Conservation (phyloP, 2,888 invertebrate species). For the Eulithis testata region DNA sequence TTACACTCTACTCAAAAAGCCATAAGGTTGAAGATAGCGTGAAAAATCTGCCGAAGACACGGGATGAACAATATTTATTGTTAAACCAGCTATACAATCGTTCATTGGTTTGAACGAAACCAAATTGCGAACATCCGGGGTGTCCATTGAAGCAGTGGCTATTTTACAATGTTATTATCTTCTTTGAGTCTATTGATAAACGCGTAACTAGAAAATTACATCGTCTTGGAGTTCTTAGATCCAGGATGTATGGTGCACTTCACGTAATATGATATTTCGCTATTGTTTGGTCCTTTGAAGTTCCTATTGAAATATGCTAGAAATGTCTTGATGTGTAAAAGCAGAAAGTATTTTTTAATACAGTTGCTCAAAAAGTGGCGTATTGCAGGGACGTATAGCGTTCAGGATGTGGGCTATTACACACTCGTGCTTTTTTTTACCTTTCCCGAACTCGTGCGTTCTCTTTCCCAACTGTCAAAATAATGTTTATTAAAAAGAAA, state of each 20-base stretch:
- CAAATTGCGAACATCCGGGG: slow-evolving; percentile 83
- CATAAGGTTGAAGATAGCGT: slow-evolving; percentile 39
- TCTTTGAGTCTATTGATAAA: slow-evolving; percentile 55
- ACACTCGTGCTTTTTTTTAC: too few relatives aligned
- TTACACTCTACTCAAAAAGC: neutral
- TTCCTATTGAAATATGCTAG: slow-evolving; percentile 6
- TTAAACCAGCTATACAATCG: slow-evolving; percentile 75
- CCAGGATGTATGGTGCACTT: slow-evolving; percentile 56
- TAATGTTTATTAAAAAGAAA: too few relatives aligned
- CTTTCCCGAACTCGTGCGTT: too few relatives aligned
- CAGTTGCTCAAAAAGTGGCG: too few relatives aligned
- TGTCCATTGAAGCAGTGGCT: slow-evolving; percentile 70
- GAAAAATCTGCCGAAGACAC: slow-evolving; percentile 48
- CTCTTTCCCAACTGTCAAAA: too few relatives aligned
- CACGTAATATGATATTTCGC: slow-evolving; percentile 58
- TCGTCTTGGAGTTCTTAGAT: slow-evolving; percentile 52
- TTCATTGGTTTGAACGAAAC: slow-evolving; percentile 79
- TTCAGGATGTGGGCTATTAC: too few relatives aligned
- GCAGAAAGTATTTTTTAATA: neutral
- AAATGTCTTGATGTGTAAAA: slow-evolving; percentile 5
- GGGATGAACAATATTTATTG: slow-evolving; percentile 82
- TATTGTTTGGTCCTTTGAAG: slow-evolving; percentile 31
- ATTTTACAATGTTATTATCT: slow-evolving; percentile 62
- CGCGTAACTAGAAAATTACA: slow-evolving; percentile 69
- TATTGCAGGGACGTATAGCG: too few relatives aligned